A percentile compares a stretch with the other conserved stretches of the same genome.
These are phyloP conservation scores for Hyperoplus immaculatus DNA, from an alignment of 2,797 vertebrate species.

Conservation along the genomic window DNA sequence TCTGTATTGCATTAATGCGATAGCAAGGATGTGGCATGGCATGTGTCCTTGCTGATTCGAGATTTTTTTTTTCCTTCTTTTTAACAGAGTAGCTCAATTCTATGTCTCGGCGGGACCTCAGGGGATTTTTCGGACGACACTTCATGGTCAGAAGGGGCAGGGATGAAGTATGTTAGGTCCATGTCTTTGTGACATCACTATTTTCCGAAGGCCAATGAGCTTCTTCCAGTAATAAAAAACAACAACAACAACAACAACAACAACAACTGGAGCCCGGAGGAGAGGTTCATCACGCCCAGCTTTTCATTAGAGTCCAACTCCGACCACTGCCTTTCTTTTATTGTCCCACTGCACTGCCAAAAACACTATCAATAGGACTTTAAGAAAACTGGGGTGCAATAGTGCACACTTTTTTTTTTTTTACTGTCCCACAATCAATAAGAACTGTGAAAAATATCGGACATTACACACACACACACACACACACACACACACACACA, in stretches of 20 bases:
- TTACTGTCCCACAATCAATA: slow-evolving; percentile 76
- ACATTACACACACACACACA: slow-evolving; percentile 14
- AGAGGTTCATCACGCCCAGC: slow-evolving; percentile 55
- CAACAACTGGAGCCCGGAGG: slow-evolving; percentile 44
- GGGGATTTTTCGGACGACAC: slow-evolving; percentile 56
- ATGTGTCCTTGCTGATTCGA: slow-evolving; percentile 55
- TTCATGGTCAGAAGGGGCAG: slow-evolving; percentile 64
- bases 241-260: background rate
- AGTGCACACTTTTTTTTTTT: slow-evolving; percentile 63
- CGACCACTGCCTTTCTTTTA: slow-evolving; percentile 57
- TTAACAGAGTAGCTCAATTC: slow-evolving; percentile 42
- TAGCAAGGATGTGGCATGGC: slow-evolving; percentile 12
- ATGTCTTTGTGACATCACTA: slow-evolving; percentile 69
- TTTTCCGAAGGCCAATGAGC: slow-evolving; percentile 64
- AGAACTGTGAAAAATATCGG: slow-evolving; percentile 65
- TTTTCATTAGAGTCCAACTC: slow-evolving; percentile 68
- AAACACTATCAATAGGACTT: slow-evolving; percentile 77
- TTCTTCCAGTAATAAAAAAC: background rate
- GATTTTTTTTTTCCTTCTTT: slow-evolving; percentile 14
- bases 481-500: slow-evolving; percentile 12
- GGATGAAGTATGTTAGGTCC: slow-evolving; percentile 69
- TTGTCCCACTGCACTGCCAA: slow-evolving; percentile 69
- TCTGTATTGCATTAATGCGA: slow-evolving; percentile 47
- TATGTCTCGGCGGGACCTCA: slow-evolving; percentile 46
- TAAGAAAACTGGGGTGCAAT: slow-evolving; percentile 75